Evolutionary conservation across 2,113 vertebrate species (phyloP), one percentile per base, ranked within the genome.

Genomic region (Fulmarus glacialis): DNA sequence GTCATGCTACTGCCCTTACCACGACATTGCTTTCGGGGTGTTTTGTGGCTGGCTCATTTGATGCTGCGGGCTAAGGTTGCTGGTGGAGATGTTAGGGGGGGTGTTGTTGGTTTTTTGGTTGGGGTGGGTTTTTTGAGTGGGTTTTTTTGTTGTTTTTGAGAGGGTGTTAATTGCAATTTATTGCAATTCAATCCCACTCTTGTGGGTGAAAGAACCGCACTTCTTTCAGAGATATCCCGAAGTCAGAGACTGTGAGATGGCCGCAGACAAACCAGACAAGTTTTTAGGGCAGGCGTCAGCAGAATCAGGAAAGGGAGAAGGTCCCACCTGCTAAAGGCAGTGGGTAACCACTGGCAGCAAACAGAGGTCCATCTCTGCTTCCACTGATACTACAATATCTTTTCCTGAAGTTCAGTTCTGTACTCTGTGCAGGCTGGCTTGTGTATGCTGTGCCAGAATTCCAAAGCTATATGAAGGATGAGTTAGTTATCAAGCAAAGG

Each of bases 101-200:
- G 10, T 7, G 18, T 2, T 63, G n/a, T 9, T 81, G 47, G 5
- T 7, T 30, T 48, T 71, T 40, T 27, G n/a, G 4, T 42, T 75
- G 32, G 64, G 36, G 9, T 3, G n/a, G 12, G 10, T 11, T 26
- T 6, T 45, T 56, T 58, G 2, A 40, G 19, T 8, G 4, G 0
- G 2, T 10, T 11, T 36, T 56, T 3, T 32, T 43, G 18, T 26
- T 67, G 38, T 3, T 70, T 58, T 48, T 56, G 75, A 67, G 26
- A 32, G 42, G 20, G 3, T 42, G 16, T 52, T 78, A 64, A 42
- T 53, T 43, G 19, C 60, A 56, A 22, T 71, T 79, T 38, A 27
- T 29, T 86, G 62, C 34, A 20, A 26, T 60, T 89, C 59, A 53
- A 3, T 30, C 59, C 27, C 4, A 5, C 15, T 74, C 29, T 34